phyloP scores from a whole-genome alignment of 2,797 vertebrate genomes.

The Gymnothorax reevesii region DNA sequence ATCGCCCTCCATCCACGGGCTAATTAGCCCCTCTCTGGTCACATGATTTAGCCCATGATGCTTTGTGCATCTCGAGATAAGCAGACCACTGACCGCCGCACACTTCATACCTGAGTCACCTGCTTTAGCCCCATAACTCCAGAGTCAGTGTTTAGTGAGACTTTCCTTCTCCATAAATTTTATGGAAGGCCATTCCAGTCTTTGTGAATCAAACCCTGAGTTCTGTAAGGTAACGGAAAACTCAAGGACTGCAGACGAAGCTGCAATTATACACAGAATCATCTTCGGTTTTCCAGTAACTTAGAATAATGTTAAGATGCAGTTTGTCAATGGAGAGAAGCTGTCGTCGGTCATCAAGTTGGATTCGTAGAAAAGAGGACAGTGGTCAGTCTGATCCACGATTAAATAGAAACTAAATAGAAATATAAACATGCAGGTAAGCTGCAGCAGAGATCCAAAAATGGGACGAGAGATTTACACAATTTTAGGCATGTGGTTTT shows the following conservation, averaged over 20 bases:
- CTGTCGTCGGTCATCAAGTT: not conserved
- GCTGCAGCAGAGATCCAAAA: too few species aligned
- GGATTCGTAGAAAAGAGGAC: not conserved
- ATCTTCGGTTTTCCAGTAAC: not conserved
- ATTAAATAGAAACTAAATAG: not conserved
- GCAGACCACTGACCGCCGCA: conserved; percentile 64
- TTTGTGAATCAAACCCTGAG: not conserved
- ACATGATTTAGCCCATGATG: conserved; percentile 59
- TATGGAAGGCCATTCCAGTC: not conserved
- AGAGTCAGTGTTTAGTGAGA: not conserved
- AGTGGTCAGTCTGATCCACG: not conserved
- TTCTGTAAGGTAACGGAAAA: not conserved
- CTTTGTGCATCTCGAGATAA: conserved; percentile 59
- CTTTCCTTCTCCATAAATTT: not conserved
- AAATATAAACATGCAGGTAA: not conserved
- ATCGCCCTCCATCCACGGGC: conserved; percentile 70
- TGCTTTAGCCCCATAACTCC: conserved; percentile 51
- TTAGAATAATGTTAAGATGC: not conserved
- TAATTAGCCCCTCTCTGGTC: conserved; percentile 71
- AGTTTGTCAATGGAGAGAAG: not conserved
- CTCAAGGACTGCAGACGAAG: not conserved
- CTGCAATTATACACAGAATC: not conserved
- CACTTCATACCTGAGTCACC: conserved; percentile 66
- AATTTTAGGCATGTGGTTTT: too few species aligned
- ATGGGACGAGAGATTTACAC: too few species aligned